Base-by-base conservation (phyloP, 2,797 vertebrate genomes). In the Pseudotriccus pelzelni region DNA sequence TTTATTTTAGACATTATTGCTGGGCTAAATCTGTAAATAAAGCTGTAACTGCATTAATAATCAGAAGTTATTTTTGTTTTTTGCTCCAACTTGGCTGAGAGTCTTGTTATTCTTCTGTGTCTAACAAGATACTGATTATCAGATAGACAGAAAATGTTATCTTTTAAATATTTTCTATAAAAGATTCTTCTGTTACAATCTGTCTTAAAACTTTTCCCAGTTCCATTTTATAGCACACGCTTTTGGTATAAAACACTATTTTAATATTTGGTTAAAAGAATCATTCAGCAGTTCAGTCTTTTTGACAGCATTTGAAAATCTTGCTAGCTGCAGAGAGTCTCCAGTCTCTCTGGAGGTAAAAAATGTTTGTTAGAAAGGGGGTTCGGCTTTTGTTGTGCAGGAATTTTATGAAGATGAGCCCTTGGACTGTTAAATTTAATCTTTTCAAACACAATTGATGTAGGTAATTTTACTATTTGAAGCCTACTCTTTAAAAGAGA, bases 211-310 rank as follows among this genome's bases (percentile, higher is more conserved):
- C 2, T 83, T 80, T 75, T 55, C 20, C 25, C 15, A 32, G 23
- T 59, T 55, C 43, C 21, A 47, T 76, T 90, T 70, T 72, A 43
- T 10, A 72, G 20, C 14, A 50, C 11, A 50, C 3, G 0, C 4
- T 70, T 92, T 84, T 88, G 14, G 43, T 72, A 69, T 27, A 60
- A 53, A 83, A n/a, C 1, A 58, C 6, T 64, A 39, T 72, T 88
- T 85, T 68, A 86, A 73, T 86, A 78, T 90, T 89, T 74, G 34
- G 20, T 84, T 93, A 84, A 72, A 86, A 83, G 55, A 89, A 60
- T 58, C 46, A 77, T 49, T 89, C 58, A 76, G 56, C 30, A 64
- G 59, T 41, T 87, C 30, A 53, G 36, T 62, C 39, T 76, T 84
- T 77, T 79, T 0, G 1, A 46, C 18, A 25, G n/a, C 53, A 73